Evolutionary conservation across 1,140 invertebrate genomes (phyloP).

Genomic region (Brevipalpus yothersi): DNA sequence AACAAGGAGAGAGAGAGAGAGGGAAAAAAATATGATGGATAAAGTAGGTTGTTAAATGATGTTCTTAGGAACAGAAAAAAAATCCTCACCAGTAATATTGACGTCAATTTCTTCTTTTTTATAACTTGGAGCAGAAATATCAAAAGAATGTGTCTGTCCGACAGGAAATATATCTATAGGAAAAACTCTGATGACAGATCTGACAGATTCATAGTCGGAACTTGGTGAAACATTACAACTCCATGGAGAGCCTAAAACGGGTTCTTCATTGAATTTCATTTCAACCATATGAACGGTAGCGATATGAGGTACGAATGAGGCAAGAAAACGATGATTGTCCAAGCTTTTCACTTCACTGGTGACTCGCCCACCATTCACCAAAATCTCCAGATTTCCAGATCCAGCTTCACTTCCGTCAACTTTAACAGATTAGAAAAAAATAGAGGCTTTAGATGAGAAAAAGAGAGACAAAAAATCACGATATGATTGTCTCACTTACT

Average conservation of each 20-base stretch:
- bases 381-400: slow-evolving; percentile 81
- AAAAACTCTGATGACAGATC: slow-evolving; percentile 32
- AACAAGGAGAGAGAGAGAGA: not conserved
- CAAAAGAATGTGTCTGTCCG: slow-evolving; percentile 55
- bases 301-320: slow-evolving; percentile 71
- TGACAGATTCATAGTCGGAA: slow-evolving; percentile 25
- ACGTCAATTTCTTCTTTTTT: slow-evolving; percentile 32
- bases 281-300: slow-evolving; percentile 59
- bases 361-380: slow-evolving; percentile 82
- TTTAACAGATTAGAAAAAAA: slow-evolving; percentile 21
- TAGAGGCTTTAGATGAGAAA: not conserved
- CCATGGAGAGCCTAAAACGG: slow-evolving; percentile 75
- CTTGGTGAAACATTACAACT: slow-evolving; percentile 52
- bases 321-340: slow-evolving; percentile 57
- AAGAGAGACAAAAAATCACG: not conserved
- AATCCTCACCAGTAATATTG: not conserved
- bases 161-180: slow-evolving; percentile 63
- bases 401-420: slow-evolving; percentile 85
- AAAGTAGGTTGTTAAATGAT: not conserved
- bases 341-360: slow-evolving; percentile 75
- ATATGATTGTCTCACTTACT: slow-evolving; percentile 35
- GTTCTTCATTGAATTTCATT: slow-evolving; percentile 84
- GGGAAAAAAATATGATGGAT: not conserved
- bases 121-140: slow-evolving; percentile 41
- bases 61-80: not conserved